Conservation (phyloP, 2,113 vertebrate species). For the Lophius piscatorius region DNA sequence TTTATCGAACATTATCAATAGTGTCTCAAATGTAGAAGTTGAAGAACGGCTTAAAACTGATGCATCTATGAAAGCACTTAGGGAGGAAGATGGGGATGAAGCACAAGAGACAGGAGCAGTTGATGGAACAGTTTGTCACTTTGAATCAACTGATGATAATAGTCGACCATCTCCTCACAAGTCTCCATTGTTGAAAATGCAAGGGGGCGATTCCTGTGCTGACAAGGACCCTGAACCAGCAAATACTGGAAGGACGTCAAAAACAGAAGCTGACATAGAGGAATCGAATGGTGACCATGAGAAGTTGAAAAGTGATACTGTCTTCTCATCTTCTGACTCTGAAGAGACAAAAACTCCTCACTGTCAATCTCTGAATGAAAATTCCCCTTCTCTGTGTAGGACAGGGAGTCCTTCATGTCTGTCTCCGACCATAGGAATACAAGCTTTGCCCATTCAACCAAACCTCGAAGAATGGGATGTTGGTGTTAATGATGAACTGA, state of each 20-base stretch:
- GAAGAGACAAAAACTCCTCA: conserved; percentile 4
- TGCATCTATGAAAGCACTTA: background rate
- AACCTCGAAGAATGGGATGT: background rate
- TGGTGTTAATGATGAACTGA: background rate
- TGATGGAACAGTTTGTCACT: conserved; percentile 1
- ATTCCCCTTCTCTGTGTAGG: conserved; percentile 26
- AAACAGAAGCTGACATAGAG: conserved; percentile 5
- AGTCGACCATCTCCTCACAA: background rate
- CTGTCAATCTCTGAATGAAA: conserved; percentile 27
- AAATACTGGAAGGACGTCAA: background rate
- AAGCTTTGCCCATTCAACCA: conserved; percentile 1
- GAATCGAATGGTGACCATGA: background rate
- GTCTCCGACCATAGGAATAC: conserved; percentile 24
- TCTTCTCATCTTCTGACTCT: conserved; percentile 2
- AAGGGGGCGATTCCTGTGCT: background rate
- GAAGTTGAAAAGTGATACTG: background rate
- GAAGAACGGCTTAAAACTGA: conserved; percentile 23
- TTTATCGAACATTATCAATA: background rate
- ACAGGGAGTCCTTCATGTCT: conserved; percentile 33
- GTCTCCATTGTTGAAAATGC: conserved; percentile 1
- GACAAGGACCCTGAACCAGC: background rate
- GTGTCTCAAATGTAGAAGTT: background rate
- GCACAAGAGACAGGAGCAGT: background rate
- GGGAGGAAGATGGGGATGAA: background rate
- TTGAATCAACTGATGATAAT: background rate